These are phyloP conservation scores for Leistus spinibarbis DNA, from an alignment of 2,888 invertebrate species.

Conservation along the genomic window DNA sequence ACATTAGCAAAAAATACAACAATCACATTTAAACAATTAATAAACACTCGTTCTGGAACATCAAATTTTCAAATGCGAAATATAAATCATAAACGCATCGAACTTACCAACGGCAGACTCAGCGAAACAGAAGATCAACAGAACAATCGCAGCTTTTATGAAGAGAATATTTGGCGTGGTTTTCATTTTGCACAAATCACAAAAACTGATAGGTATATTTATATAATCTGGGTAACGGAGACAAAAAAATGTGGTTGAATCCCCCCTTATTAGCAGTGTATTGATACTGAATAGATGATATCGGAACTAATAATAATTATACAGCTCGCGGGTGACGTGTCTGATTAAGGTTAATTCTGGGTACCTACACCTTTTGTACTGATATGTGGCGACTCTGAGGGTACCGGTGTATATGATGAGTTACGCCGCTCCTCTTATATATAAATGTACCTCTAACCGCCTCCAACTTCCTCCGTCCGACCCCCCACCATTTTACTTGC, in stretches of 20 bases:
- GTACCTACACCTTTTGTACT: neutral
- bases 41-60: neutral
- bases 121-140: constrained; percentile 64
- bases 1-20: neutral
- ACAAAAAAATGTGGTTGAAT: neutral
- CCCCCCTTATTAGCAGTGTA: neutral
- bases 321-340: neutral
- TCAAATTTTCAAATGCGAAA: neutral
- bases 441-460: neutral
- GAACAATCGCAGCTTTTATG: constrained; percentile 58
- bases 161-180: constrained; percentile 42
- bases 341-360: neutral
- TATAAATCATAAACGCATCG: constrained; percentile 10
- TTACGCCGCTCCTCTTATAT: neutral
- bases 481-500: neutral
- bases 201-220: neutral
- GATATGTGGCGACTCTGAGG: neutral
- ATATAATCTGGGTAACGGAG: neutral
- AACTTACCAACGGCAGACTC: constrained; percentile 66
- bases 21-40: neutral
- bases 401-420: neutral
- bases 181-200: neutral
- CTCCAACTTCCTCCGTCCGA: neutral
- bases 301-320: neutral
- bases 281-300: neutral